These are phyloP conservation scores for Cheilosia urbana DNA, from an alignment of 2,888 invertebrate species.

Conservation along the genomic window DNA sequence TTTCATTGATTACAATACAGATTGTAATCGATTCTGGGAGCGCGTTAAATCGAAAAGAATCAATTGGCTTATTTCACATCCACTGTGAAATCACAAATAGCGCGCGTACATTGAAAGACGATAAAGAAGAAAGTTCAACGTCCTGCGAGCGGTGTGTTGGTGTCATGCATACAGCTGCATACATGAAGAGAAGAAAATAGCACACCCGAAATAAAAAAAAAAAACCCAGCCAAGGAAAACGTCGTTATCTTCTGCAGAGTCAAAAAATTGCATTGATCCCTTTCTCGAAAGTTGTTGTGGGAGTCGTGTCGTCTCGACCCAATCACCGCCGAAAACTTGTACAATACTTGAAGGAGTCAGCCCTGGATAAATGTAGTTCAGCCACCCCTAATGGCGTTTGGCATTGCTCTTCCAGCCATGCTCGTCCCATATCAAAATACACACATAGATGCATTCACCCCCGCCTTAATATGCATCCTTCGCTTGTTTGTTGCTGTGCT, in stretches of 20 bases:
- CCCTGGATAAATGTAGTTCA: conserved; percentile 57
- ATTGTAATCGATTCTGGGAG: conserved; percentile 18
- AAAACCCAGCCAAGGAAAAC: conserved; percentile 56
- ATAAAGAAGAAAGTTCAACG: conserved; percentile 23
- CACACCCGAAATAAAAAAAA: conserved; percentile 9
- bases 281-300: conserved; percentile 51
- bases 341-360: conserved; percentile 38
- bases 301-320: conserved; percentile 57
- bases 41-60: conserved; percentile 1
- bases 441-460: not conserved
- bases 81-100: no score
- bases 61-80: not conserved
- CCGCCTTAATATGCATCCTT: conserved; percentile 39
- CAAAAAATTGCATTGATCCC: conserved; percentile 48
- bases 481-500: conserved; percentile 26
- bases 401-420: conserved; percentile 28
- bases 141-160: conserved; percentile 1
- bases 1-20: not conserved
- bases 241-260: conserved; percentile 55
- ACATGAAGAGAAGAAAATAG: conserved; percentile 27
- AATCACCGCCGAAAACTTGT: conserved; percentile 37
- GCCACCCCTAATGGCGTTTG: conserved; percentile 55
- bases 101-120: no score
- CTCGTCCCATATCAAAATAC: conserved; percentile 9
- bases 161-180: conserved; percentile 22